These are phyloP conservation scores for Neoscelio sp. DNA, from an alignment of 2,888 invertebrate genomes.

Conservation along the genomic window DNA sequence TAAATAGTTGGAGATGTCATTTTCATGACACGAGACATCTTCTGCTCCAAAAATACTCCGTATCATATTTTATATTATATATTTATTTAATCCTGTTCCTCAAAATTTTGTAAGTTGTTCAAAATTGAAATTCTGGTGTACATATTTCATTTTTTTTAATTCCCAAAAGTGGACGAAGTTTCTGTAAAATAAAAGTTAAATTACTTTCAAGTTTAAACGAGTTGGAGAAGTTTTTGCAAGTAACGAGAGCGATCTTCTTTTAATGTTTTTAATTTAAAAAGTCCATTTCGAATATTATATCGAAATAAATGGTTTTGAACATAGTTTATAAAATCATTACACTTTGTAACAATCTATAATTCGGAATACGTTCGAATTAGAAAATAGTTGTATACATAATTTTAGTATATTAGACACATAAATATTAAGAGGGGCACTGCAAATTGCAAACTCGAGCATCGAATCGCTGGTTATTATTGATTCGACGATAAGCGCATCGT, in stretches of 20 bases:
- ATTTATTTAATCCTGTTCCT: too few relatives aligned
- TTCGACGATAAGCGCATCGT: conserved; percentile 67
- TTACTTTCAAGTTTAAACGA: conserved; percentile 8
- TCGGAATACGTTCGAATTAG: not conserved
- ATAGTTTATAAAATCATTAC: not conserved
- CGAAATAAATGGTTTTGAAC: conserved; percentile 1
- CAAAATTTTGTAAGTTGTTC: too few relatives aligned
- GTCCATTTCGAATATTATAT: conserved; percentile 4
- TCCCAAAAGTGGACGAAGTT: too few relatives aligned
- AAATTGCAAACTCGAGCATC: not conserved
- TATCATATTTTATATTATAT: too few relatives aligned
- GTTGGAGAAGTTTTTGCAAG: not conserved
- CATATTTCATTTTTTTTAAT: too few relatives aligned
- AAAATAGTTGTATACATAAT: too few relatives aligned
- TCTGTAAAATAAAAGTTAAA: not conserved
- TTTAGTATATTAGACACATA: too few relatives aligned
- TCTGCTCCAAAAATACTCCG: too few relatives aligned
- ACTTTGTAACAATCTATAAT: not conserved
- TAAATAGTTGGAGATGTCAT: too few relatives aligned
- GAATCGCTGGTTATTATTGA: conserved; percentile 68
- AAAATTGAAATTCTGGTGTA: too few relatives aligned
- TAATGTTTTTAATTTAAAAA: conserved; percentile 20
- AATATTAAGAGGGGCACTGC: too few relatives aligned
- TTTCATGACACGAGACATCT: too few relatives aligned
- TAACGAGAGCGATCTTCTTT: not conserved